Evolutionary conservation across 2,113 vertebrate genomes (phyloP), one percentile per base, ranked within the genome.

Genomic region (Neotragus pygmaeus): DNA sequence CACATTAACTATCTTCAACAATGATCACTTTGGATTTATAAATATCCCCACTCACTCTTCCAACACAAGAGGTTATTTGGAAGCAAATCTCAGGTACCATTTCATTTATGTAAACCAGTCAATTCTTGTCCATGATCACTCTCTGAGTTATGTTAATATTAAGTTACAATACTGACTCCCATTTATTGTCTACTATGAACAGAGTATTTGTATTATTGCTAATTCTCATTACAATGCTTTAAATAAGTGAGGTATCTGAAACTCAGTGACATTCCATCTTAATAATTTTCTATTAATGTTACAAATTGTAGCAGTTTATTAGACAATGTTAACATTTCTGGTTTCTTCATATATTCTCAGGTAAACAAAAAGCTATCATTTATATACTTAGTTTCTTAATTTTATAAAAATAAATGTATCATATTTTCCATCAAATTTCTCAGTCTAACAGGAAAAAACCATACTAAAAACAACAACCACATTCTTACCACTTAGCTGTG

Each of bases 381-480:
- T 92, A 93, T 90, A 27, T 92, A 92, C 15, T 60, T 82, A 77
- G 5, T 66, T 28, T 88, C 53, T 86, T 60, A 66, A 60, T 77
- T 95, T 95, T 60, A 1, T 58, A 92, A 94, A 96, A 95, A 64
- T 75, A 93, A 95, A 88, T 28, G 19, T 58, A 78, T 13, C 9
- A 78, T 25, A 95, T 94, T 91, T 84, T 78, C 49, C 83, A 39
- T 90, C 36, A 89, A 94, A 95, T 92, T 95, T 75, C 19, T 96
- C n/a, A 83, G 16, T 15, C 9, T 27, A 64, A 45, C 1, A 58
- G 47, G 39, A 27, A 49, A 88, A 75, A 58, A 86, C 80, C 39
- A 94, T 91, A 84, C 28, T 25, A 73, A 95, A 95, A 94, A 13
- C 33, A 91, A 91, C 39, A 80, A 70, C 36, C 60, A 90, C 25